Evolutionary conservation across 2,888 invertebrate species (phyloP).

Genomic region (Eupithecia exiguata): DNA sequence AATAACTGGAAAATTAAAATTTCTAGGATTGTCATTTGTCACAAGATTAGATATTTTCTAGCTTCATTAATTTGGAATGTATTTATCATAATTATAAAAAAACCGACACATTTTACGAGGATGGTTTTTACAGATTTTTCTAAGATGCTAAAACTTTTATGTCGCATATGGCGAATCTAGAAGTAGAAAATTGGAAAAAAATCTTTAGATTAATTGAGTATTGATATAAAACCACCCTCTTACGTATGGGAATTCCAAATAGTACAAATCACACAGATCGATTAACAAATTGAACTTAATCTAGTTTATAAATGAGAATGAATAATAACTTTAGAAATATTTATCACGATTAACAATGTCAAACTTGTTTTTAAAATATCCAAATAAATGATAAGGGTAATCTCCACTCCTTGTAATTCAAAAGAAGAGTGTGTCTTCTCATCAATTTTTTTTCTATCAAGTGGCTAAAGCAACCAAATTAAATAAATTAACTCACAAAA

Average conservation of each 20-base stretch:
- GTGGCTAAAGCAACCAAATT: neutral
- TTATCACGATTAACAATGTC: slow-evolving; percentile 30
- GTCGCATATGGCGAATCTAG: slow-evolving; percentile 34
- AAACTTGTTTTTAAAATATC: neutral
- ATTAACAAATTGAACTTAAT: slow-evolving; percentile 20
- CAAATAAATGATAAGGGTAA: neutral
- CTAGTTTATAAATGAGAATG: slow-evolving; percentile 16
- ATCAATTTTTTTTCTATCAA: neutral
- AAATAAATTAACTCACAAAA: neutral
- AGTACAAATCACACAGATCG: slow-evolving; percentile 25
- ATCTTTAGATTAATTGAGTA: slow-evolving; percentile 35
- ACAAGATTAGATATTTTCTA: slow-evolving; percentile 23
- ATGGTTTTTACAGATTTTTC: slow-evolving; percentile 23
- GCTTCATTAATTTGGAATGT: slow-evolving; percentile 44
- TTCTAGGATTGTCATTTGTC: slow-evolving; percentile 3
- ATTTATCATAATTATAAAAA: slow-evolving; percentile 29
- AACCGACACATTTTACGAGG: slow-evolving; percentile 22
- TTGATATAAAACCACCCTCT: slow-evolving; percentile 35
- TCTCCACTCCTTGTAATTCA: neutral
- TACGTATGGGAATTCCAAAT: slow-evolving; percentile 31
- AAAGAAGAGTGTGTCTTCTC: neutral
- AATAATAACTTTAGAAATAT: slow-evolving; percentile 17
- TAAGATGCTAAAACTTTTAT: slow-evolving; percentile 32
- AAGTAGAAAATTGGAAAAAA: slow-evolving; percentile 42
- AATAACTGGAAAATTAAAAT: slow-evolving; percentile 6